phyloP scores from a whole-genome alignment of 2,888 invertebrate genomes.

The Andrena fulva region DNA sequence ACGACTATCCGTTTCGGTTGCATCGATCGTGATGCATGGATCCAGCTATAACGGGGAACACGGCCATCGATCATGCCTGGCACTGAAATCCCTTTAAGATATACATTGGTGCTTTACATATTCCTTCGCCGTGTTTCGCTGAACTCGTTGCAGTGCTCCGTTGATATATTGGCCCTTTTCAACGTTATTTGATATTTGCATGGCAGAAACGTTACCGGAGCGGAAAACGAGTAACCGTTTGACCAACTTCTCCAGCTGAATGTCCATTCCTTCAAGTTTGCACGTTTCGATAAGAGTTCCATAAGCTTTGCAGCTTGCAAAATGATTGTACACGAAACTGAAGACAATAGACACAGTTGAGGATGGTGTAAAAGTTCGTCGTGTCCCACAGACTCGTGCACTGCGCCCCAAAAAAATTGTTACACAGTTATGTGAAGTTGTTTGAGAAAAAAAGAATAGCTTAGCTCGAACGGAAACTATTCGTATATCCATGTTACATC shows the following conservation, averaged over 20 bases:
- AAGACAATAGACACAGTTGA: too few species aligned
- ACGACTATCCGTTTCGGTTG: constrained; percentile 39
- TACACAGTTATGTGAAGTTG: too few species aligned
- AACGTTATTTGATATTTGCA: constrained; percentile 45
- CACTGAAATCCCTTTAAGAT: constrained; percentile 54
- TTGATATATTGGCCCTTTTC: constrained; percentile 52
- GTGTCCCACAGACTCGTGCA: too few species aligned
- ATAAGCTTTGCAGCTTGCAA: too few species aligned
- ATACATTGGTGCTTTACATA: constrained; percentile 43
- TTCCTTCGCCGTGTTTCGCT: constrained; percentile 12
- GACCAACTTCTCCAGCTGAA: not conserved
- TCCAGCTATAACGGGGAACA: constrained; percentile 23
- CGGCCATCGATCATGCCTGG: constrained; percentile 57
- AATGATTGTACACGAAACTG: too few species aligned
- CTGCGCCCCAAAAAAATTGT: too few species aligned
- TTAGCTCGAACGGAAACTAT: too few species aligned
- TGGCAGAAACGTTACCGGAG: constrained; percentile 22
- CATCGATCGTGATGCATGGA: constrained; percentile 19
- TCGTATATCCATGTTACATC: too few species aligned
- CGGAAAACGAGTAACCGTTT: not conserved
- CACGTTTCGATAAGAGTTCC: too few species aligned
- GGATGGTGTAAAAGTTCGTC: too few species aligned
- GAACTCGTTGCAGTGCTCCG: not conserved
- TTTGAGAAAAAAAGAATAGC: too few species aligned
- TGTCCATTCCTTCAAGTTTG: not conserved